Conservation (phyloP, 2,888 invertebrate species). For the Ichneumoninae sp. region DNA sequence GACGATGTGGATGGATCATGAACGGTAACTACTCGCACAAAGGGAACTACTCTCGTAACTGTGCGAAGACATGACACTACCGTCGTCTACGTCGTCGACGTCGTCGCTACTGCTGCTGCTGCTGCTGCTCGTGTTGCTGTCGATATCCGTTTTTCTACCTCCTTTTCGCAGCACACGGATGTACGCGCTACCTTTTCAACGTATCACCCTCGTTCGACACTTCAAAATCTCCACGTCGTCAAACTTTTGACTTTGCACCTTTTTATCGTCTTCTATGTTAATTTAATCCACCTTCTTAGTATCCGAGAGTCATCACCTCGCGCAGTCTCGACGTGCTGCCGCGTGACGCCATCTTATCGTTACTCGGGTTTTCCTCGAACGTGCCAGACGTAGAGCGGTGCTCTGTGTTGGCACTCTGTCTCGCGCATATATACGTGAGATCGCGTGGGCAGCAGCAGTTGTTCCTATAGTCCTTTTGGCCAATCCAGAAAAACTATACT, state of each 20-base stretch:
- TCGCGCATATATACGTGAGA: conserved; percentile 20
- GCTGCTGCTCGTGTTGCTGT: conserved; percentile 47
- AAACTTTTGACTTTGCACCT: neutral
- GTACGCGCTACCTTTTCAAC: neutral
- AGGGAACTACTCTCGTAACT: conserved; percentile 63
- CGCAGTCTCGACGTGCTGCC: conserved; percentile 74
- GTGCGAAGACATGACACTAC: conserved; percentile 72
- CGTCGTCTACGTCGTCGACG: conserved; percentile 57
- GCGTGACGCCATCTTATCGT: conserved; percentile 79
- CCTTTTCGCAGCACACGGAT: conserved; percentile 12
- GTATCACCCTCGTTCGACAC: neutral
- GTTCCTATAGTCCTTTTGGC: neutral
- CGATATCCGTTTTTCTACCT: conserved; percentile 57
- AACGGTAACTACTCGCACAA: conserved; percentile 65
- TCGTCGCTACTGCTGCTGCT: conserved; percentile 56
- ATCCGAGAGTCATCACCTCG: conserved; percentile 58
- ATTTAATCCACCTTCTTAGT: neutral
- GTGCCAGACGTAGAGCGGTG: conserved; percentile 56
- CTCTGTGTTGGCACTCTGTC: conserved; percentile 19
- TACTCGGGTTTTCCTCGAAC: conserved; percentile 65
- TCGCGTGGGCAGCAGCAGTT: conserved; percentile 25
- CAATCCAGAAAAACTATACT: neutral
- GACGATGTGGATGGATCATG: conserved; percentile 37
- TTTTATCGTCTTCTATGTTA: neutral
- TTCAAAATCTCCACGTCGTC: neutral